These are phyloP conservation scores for Tragelaphus buxtoni DNA, from an alignment of 2,113 vertebrate species.

Conservation along the genomic window DNA sequence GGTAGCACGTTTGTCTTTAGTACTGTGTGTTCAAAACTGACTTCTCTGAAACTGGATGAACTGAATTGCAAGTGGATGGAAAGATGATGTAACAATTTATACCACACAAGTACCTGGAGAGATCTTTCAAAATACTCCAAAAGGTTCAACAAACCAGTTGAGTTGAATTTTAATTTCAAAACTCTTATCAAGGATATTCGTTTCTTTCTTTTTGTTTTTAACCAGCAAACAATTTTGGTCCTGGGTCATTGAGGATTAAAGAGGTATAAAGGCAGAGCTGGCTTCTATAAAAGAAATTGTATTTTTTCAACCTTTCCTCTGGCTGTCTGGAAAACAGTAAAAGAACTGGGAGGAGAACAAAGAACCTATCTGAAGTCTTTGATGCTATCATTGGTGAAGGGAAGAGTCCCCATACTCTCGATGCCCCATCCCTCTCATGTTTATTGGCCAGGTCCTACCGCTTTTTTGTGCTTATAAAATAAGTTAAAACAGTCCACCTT, in stretches of 20 bases:
- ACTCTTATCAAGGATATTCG: not conserved
- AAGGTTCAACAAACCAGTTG: not conserved
- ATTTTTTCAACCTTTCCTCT: not conserved
- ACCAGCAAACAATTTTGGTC: not conserved
- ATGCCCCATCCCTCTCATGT: not conserved
- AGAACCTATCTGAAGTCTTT: not conserved
- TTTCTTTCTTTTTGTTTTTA: slow-evolving; percentile 24
- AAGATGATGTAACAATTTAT: not conserved
- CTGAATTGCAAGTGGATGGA: not conserved
- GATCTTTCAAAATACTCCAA: not conserved
- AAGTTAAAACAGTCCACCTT: not conserved
- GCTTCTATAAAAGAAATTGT: not conserved
- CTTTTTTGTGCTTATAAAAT: not conserved
- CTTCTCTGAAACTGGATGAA: not conserved
- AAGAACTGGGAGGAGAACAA: not conserved
- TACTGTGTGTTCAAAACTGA: not conserved
- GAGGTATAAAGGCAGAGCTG: not conserved
- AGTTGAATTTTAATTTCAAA: slow-evolving; percentile 22
- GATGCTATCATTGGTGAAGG: not conserved
- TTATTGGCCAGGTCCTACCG: not conserved
- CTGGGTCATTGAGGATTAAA: not conserved
- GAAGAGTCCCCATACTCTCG: not conserved
- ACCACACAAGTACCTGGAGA: not conserved
- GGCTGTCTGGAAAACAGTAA: not conserved
- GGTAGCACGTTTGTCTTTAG: not conserved